Conservation (phyloP, 2,113 vertebrate genomes). For the Larimichthys polyactis region DNA sequence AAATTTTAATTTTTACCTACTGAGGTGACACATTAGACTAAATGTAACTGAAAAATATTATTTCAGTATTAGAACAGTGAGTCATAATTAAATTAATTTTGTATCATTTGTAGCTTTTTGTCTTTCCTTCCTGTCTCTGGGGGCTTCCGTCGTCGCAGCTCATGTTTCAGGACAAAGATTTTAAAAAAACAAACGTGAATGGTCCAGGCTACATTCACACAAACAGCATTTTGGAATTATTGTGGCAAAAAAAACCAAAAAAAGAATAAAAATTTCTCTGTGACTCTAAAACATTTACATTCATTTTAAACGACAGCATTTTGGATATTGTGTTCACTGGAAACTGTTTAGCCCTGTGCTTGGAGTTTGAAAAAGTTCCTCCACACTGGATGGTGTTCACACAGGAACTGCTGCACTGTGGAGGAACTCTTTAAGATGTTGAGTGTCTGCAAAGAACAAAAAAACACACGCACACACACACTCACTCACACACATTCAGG, state of each 20-base stretch:
- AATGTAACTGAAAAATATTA: background rate
- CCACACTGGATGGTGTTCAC: background rate
- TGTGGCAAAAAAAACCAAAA: constrained; percentile 6
- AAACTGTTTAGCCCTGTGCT: constrained; percentile 50
- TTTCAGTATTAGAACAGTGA: background rate
- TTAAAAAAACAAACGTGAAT: background rate
- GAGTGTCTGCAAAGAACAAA: constrained; percentile 1
- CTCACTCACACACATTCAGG: background rate
- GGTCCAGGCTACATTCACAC: constrained; percentile 56
- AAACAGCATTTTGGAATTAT: constrained; percentile 68
- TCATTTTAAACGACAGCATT: constrained; percentile 74
- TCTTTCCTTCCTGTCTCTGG: background rate
- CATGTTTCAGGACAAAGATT: background rate
- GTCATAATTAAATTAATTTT: background rate
- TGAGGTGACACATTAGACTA: background rate
- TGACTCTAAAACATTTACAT: constrained; percentile 63
- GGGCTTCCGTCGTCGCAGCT: constrained; percentile 2
- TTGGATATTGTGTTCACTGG: constrained; percentile 70
- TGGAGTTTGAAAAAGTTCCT: background rate
- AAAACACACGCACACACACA: background rate
- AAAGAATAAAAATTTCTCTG: background rate
- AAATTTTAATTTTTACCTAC: background rate
- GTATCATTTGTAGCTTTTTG: background rate
- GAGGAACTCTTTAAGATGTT: background rate
- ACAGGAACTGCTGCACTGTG: background rate